These are phyloP conservation scores for Neoarius graeffei DNA, from an alignment of 2,113 vertebrate species.

Conservation along the genomic window DNA sequence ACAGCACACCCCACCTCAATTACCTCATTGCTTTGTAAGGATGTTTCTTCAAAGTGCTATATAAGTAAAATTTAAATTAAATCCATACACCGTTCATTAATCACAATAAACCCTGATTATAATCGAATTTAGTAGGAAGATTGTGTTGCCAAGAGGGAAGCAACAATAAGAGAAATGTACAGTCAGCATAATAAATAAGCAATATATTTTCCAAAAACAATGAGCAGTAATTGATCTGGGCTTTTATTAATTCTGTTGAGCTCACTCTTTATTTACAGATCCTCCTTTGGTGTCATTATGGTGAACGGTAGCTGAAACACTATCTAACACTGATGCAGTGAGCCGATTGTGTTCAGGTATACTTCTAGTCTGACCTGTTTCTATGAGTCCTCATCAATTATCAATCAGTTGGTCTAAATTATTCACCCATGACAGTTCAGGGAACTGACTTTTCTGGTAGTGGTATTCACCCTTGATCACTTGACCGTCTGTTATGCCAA, in stretches of 20 bases:
- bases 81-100: not conserved
- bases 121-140: no score
- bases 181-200: not conserved
- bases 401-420: conserved; percentile 70
- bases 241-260: not conserved
- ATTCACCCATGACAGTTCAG: conserved; percentile 59
- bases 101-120: not conserved
- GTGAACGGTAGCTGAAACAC: conserved; percentile 55
- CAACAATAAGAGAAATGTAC: not conserved
- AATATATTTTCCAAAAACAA: no score
- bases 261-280: conserved; percentile 17
- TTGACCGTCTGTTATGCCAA: conserved; percentile 17
- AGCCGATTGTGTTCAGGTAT: conserved; percentile 59
- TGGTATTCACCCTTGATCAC: conserved; percentile 23
- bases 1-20: not conserved
- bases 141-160: not conserved
- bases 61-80: not conserved
- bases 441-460: conserved; percentile 41
- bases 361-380: conserved; percentile 56
- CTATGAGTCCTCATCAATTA: conserved; percentile 70
- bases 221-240: not conserved
- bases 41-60: not conserved
- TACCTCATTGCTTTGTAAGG: not conserved
- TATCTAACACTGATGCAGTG: conserved; percentile 49
- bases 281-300: not conserved